Conservation (phyloP, 2,797 vertebrate genomes). For the Glyptemys insculpta region DNA sequence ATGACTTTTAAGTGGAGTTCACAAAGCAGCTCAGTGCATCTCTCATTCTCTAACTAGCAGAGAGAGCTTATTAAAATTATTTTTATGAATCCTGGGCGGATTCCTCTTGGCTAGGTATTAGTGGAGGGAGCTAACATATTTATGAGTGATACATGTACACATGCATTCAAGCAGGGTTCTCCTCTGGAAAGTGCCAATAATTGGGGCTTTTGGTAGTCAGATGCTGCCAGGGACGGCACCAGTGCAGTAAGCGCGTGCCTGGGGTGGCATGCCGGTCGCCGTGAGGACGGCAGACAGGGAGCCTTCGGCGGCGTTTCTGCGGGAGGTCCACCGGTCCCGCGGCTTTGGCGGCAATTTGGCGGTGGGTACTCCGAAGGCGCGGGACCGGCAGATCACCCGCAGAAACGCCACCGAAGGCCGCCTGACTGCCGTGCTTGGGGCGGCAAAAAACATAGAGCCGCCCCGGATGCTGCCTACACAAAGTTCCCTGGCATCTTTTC, state of each 20-base stretch:
- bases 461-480: neutral
- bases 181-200: neutral
- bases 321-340: too few relatives aligned
- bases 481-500: neutral
- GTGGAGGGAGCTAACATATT: neutral
- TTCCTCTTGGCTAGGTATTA: neutral
- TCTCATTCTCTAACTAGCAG: neutral
- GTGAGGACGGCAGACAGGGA: too few relatives aligned
- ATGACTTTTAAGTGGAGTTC: constrained; percentile 27
- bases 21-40: neutral
- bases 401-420: too few relatives aligned
- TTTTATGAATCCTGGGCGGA: neutral
- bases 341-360: too few relatives aligned
- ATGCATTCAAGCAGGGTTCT: neutral
- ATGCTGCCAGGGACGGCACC: neutral
- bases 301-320: too few relatives aligned
- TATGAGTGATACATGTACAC: neutral
- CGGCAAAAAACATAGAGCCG: too few relatives aligned
- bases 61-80: neutral
- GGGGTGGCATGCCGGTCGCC: too few relatives aligned
- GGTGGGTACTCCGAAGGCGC: too few relatives aligned
- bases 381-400: too few relatives aligned
- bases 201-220: neutral
- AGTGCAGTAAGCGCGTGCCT: too few relatives aligned
- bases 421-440: too few relatives aligned